A percentile compares a stretch with the other conserved stretches of the same genome.
Conservation (phyloP, 2,113 vertebrate species). For the Columba livia region DNA sequence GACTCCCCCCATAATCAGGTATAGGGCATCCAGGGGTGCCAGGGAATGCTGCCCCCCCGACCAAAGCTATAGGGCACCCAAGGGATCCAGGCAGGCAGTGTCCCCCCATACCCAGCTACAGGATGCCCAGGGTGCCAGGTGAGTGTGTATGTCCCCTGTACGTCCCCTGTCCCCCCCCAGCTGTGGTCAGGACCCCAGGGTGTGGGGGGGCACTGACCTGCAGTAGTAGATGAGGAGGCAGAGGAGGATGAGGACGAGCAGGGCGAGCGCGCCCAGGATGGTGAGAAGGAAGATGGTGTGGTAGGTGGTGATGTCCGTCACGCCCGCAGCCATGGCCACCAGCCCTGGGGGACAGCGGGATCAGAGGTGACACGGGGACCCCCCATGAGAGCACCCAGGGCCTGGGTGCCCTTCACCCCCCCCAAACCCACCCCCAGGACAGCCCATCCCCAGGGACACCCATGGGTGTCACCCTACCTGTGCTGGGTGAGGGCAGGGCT, state of each 20-base stretch:
- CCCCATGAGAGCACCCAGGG: rapidly evolving
- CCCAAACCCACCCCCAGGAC: neutral
- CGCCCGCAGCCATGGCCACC: constrained; percentile 81
- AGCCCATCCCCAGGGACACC: neutral
- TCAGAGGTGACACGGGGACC: neutral
- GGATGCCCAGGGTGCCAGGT: neutral
- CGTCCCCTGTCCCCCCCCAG: too few species aligned
- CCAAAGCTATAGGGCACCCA: too few species aligned
- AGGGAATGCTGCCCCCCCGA: too few species aligned
- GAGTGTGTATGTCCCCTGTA: too few species aligned
- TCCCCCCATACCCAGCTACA: neutral
- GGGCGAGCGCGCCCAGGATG: constrained; percentile 89
- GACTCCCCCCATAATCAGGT: too few species aligned
- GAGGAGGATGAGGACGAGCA: constrained; percentile 91
- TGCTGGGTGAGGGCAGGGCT: constrained; percentile 84
- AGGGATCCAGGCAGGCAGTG: neutral
- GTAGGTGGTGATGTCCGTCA: constrained; percentile 92
- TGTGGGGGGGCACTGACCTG: constrained; percentile 78
- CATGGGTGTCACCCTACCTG: constrained; percentile 66
- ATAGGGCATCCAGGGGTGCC: too few species aligned
- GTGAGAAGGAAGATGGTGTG: constrained; percentile 97
- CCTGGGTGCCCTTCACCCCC: neutral
- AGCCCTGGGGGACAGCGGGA: constrained; percentile 73
- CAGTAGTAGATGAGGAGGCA: constrained; percentile 97
- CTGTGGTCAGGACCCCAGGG: rapidly evolving